These are phyloP conservation scores for Amblyopsis rosae DNA, from an alignment of 2,113 vertebrate species.

Conservation along the genomic window DNA sequence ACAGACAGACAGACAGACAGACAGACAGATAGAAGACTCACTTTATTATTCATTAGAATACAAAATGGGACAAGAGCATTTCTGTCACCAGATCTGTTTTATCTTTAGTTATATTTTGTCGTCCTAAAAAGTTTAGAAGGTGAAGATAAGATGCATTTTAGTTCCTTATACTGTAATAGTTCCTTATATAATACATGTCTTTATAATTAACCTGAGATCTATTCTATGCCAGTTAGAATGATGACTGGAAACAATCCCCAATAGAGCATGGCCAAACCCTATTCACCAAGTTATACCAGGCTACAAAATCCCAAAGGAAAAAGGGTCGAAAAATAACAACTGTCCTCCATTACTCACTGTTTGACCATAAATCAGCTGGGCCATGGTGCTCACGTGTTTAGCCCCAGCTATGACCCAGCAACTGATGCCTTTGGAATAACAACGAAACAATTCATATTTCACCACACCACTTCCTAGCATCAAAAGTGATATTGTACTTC, in stretches of 20 bases:
- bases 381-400: constrained; percentile 35
- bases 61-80: no score
- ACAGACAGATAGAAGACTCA: not conserved
- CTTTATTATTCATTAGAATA: not conserved
- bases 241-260: not conserved
- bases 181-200: constrained; percentile 15
- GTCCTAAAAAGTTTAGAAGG: constrained; percentile 42
- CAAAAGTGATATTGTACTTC: constrained; percentile 18
- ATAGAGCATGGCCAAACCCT: no score
- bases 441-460: constrained; percentile 37
- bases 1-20: no score
- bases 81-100: no score
- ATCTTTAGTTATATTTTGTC: no score
- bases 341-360: not conserved
- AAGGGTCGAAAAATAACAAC: constrained; percentile 6
- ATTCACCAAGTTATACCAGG: no score
- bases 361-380: constrained; percentile 22
- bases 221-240: no score
- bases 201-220: not conserved
- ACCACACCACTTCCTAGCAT: constrained; percentile 23
- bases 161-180: constrained; percentile 26
- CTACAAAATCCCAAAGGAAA: not conserved
- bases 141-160: constrained; percentile 32
- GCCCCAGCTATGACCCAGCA: constrained; percentile 33
- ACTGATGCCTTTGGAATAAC: constrained; percentile 41